These are phyloP conservation scores for Trichomycterus rosablanca DNA, from an alignment of 2,113 vertebrate species.

Conservation along the genomic window DNA sequence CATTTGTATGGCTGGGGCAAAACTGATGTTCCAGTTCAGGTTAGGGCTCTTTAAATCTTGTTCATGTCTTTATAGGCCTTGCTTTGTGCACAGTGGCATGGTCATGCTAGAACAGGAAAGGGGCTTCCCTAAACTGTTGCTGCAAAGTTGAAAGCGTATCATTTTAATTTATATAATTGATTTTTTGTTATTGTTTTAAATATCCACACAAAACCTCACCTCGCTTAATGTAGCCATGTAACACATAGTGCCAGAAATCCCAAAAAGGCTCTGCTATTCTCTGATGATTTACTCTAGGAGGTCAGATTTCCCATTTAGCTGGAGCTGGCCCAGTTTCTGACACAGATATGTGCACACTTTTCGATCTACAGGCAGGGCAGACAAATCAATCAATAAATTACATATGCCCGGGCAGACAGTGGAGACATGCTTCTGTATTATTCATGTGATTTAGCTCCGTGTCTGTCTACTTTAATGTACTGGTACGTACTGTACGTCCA, in stretches of 20 bases:
- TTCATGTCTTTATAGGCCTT: too few relatives aligned
- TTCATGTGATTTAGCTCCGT: conserved; percentile 29
- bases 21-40: too few relatives aligned
- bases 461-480: not conserved
- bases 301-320: conserved; percentile 41
- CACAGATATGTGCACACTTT: conserved; percentile 49
- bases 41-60: too few relatives aligned
- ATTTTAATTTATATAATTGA: too few relatives aligned
- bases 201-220: conserved; percentile 1
- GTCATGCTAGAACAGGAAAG: too few relatives aligned
- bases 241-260: conserved; percentile 25
- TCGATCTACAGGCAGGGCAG: conserved; percentile 27
- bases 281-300: conserved; percentile 34
- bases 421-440: conserved; percentile 24
- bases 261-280: conserved; percentile 26
- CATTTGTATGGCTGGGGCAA: too few relatives aligned
- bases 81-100: too few relatives aligned
- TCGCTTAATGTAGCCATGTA: conserved; percentile 4
- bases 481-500: too few relatives aligned
- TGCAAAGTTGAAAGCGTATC: too few relatives aligned
- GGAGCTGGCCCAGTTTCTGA: conserved; percentile 48
- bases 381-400: conserved; percentile 45
- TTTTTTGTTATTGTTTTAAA: not conserved
- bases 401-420: conserved; percentile 31
- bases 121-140: too few relatives aligned